Percentiles rank a stretch among this genome's conserved stretches.
Conservation (phyloP, 2,797 vertebrate species). For the Pogoniulus pusillus region DNA sequence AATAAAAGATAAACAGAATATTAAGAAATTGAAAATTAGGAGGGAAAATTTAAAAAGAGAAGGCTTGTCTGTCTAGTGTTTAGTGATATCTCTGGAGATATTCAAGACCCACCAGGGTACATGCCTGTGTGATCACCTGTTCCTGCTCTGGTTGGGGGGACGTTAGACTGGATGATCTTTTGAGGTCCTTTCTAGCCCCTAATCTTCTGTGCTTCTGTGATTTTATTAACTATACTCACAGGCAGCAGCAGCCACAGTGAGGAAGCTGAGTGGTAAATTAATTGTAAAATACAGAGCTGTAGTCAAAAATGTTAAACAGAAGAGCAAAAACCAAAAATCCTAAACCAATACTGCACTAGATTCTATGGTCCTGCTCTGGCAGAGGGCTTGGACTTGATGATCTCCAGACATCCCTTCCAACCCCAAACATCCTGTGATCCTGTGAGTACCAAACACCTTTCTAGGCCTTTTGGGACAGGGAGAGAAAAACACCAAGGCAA, state of each 20-base stretch:
- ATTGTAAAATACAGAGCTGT: neutral
- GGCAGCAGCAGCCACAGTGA: neutral
- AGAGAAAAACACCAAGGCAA: neutral
- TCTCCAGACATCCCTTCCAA: too few species aligned
- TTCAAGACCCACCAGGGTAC: too few species aligned
- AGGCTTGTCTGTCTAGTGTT: neutral
- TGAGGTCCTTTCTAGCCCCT: too few species aligned
- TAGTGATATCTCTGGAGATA: neutral
- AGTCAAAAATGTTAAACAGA: neutral
- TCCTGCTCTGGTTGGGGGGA: too few species aligned
- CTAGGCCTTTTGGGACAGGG: neutral
- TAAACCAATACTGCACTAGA: neutral
- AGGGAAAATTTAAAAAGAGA: neutral
- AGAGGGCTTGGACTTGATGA: too few species aligned
- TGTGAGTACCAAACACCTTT: neutral
- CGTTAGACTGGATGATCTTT: too few species aligned
- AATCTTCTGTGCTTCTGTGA: too few species aligned
- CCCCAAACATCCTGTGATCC: too few species aligned
- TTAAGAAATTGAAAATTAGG: neutral
- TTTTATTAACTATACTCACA: neutral
- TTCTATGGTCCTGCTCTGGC: too few species aligned
- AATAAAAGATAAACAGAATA: neutral
- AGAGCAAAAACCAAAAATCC: too few species aligned
- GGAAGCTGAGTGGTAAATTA: neutral
- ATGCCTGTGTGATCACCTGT: too few species aligned